Conservation (phyloP, 2,113 vertebrate genomes). For the Archocentrus centrarchus region DNA sequence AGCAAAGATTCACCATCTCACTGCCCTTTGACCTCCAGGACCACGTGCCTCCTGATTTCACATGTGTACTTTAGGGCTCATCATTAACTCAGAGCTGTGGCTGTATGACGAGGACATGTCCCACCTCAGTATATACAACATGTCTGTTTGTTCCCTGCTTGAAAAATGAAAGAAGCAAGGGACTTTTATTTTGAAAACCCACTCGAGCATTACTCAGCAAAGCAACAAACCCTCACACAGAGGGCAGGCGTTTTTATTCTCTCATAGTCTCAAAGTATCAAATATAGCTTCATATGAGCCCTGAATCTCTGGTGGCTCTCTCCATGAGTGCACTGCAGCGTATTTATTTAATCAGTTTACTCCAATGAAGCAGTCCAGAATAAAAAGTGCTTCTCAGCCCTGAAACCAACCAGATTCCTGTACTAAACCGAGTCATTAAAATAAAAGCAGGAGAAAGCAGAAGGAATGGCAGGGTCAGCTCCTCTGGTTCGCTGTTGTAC, state of each 20-base stretch:
- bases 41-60: background rate
- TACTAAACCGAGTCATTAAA: too few relatives aligned
- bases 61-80: background rate
- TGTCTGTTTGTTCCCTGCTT: background rate
- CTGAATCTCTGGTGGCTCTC: background rate
- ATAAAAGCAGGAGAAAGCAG: too few relatives aligned
- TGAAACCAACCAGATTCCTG: too few relatives aligned
- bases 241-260: too few relatives aligned
- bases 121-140: too few relatives aligned
- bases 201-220: background rate
- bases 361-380: background rate
- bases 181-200: slow-evolving; percentile 2
- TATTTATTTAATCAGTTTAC: too few relatives aligned
- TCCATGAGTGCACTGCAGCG: background rate
- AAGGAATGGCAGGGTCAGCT: too few relatives aligned
- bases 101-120: background rate
- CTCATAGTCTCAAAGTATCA: too few relatives aligned
- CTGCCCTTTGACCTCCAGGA: background rate
- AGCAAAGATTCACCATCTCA: background rate
- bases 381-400: background rate
- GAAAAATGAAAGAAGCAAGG: background rate
- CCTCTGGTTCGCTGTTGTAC: too few relatives aligned
- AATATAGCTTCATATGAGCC: background rate
- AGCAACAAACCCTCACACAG: background rate
- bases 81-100: background rate